These are phyloP conservation scores for Monochamus alternatus DNA, from an alignment of 2,888 invertebrate species.

Conservation along the genomic window DNA sequence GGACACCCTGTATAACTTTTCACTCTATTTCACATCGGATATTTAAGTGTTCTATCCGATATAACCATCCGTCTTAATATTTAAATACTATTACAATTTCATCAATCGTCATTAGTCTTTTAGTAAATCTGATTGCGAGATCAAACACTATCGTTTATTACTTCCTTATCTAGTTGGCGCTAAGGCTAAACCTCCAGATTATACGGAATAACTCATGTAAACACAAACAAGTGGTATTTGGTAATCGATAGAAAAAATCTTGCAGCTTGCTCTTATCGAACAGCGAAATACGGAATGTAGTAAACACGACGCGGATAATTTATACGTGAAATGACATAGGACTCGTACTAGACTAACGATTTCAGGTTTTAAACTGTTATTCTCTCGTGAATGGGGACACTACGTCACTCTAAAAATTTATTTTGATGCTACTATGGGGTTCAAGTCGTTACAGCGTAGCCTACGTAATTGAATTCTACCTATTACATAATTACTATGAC, in stretches of 20 bases:
- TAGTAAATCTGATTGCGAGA: not conserved
- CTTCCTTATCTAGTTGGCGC: conserved; percentile 12
- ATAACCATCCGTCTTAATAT: no score
- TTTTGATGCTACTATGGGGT: no score
- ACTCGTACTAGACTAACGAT: no score
- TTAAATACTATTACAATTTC: not conserved
- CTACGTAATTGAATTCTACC: no score
- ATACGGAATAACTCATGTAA: conserved; percentile 6
- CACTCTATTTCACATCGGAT: no score
- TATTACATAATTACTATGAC: no score
- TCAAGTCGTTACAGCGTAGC: no score
- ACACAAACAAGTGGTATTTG: conserved; percentile 5
- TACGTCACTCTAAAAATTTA: no score
- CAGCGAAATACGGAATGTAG: not conserved
- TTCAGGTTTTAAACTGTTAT: no score
- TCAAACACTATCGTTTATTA: not conserved
- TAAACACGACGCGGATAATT: not conserved
- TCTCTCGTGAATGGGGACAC: no score
- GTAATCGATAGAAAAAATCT: conserved; percentile 1
- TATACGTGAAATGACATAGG: no score
- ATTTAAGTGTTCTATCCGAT: no score
- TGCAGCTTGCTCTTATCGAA: conserved; percentile 3
- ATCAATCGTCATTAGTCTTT: not conserved
- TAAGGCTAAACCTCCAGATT: not conserved
- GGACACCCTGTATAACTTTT: not conserved